Evolutionary conservation across 2,797 vertebrate genomes (phyloP).

Genomic region (Acrocephalus scirpaceus): DNA sequence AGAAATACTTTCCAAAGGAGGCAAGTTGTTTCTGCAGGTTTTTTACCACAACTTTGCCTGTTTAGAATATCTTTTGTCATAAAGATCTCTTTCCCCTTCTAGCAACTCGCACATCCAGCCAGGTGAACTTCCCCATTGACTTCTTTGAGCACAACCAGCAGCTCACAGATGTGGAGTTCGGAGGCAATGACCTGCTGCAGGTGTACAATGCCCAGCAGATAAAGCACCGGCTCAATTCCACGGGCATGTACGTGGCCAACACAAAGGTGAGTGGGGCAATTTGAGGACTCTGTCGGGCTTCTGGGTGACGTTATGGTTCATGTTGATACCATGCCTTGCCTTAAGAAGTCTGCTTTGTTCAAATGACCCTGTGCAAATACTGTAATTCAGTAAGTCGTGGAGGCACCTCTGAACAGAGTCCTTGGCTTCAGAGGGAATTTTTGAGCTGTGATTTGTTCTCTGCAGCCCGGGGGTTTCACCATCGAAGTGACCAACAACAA

Average conservation of each 20-base stretch:
- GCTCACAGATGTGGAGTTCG: slow-evolving; percentile 96
- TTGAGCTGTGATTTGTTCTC: not conserved
- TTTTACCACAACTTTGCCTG: not conserved
- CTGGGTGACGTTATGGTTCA: accelerated
- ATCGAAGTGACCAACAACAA: slow-evolving; percentile 96
- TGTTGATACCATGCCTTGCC: not conserved
- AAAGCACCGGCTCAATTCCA: slow-evolving; percentile 97
- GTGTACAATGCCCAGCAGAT: slow-evolving; percentile 99
- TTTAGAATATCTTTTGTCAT: not conserved
- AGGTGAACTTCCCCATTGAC: slow-evolving; percentile 97
- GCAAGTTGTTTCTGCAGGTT: not conserved
- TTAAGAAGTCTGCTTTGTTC: not conserved
- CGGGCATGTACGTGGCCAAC: slow-evolving; percentile 99
- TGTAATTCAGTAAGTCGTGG: accelerated
- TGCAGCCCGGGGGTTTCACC: slow-evolving; percentile 94
- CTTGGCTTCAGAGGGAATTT: not conserved
- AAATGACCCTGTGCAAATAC: too few relatives aligned
- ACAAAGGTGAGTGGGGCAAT: slow-evolving; percentile 86
- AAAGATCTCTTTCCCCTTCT: not conserved
- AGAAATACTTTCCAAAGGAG: not conserved
- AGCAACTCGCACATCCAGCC: slow-evolving; percentile 95
- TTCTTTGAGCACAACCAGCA: slow-evolving; percentile 99
- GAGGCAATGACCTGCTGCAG: slow-evolving; percentile 95
- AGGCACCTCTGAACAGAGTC: not conserved
- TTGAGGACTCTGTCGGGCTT: not conserved